Conservation (phyloP, 2,888 invertebrate species). For the Lycaena phlaeas region DNA sequence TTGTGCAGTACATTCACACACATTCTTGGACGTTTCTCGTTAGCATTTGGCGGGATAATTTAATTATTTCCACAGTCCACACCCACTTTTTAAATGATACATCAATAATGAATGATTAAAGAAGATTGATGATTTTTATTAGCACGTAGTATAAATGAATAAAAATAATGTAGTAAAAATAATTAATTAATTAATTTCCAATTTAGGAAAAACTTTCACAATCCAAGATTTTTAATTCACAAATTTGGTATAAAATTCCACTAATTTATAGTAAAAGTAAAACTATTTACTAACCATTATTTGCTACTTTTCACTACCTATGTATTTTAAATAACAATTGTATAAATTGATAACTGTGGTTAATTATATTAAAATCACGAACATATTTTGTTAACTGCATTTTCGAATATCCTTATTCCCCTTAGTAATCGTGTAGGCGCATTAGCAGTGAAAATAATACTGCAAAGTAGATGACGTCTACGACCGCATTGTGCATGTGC, state of each 20-base stretch:
- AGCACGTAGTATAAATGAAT: no score
- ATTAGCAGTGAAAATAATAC: slow-evolving; percentile 67
- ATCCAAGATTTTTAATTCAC: no score
- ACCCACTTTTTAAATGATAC: no score
- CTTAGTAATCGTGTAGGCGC: slow-evolving; percentile 59
- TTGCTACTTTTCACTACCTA: slow-evolving; percentile 6
- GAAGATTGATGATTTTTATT: no score
- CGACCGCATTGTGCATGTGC: slow-evolving; percentile 65
- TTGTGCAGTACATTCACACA: no score
- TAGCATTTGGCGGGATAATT: no score
- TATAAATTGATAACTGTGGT: slow-evolving; percentile 16
- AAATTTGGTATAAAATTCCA: neutral
- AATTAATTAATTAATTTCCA: no score
- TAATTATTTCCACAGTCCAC: no score
- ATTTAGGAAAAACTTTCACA: no score
- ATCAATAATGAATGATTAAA: no score
- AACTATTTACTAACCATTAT: neutral
- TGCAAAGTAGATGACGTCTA: slow-evolving; percentile 70
- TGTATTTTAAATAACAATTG: neutral
- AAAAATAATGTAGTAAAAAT: no score
- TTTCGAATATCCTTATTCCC: slow-evolving; percentile 49
- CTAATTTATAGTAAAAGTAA: neutral
- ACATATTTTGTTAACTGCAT: slow-evolving; percentile 43
- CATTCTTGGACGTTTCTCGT: no score
- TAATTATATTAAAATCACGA: slow-evolving; percentile 35